Evolutionary conservation across 2,888 invertebrate species (phyloP).

Genomic region (Synanthedon andrenaeformis): DNA sequence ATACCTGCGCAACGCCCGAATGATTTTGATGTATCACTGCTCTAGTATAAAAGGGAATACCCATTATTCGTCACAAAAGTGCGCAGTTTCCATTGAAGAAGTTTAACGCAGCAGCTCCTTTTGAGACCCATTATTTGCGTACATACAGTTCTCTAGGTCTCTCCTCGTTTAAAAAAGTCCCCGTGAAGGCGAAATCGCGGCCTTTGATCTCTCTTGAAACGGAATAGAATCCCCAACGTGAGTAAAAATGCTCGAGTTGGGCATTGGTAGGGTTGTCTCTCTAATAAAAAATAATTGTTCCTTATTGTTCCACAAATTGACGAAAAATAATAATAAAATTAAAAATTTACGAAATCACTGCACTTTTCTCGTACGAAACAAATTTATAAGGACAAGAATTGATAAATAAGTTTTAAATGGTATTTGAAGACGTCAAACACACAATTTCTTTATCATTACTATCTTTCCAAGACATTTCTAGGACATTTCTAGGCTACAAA

Average conservation of each 20-base stretch:
- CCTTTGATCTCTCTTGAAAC: conserved; percentile 26
- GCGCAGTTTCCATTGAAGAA: neutral
- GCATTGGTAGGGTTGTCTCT: neutral
- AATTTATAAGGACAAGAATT: too few species aligned
- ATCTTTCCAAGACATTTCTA: too few species aligned
- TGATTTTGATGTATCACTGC: neutral
- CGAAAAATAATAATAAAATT: too few species aligned
- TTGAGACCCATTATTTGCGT: conserved; percentile 17
- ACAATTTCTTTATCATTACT: too few species aligned
- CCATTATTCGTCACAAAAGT: neutral
- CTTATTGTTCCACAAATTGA: too few species aligned
- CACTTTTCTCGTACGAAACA: too few species aligned
- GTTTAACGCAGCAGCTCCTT: conserved; percentile 7
- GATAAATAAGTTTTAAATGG: too few species aligned
- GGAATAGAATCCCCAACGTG: conserved; percentile 14
- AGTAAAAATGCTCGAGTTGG: neutral
- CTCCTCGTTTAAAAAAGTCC: conserved; percentile 23
- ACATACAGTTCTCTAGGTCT: conserved; percentile 16
- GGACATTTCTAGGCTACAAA: too few species aligned
- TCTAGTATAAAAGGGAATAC: neutral
- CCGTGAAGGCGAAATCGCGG: conserved; percentile 7
- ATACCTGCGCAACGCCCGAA: neutral
- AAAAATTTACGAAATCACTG: too few species aligned
- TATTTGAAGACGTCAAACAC: too few species aligned
- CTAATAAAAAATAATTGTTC: too few species aligned